phyloP scores from a whole-genome alignment of 2,888 invertebrate genomes.

The Creontiades dilutus region DNA sequence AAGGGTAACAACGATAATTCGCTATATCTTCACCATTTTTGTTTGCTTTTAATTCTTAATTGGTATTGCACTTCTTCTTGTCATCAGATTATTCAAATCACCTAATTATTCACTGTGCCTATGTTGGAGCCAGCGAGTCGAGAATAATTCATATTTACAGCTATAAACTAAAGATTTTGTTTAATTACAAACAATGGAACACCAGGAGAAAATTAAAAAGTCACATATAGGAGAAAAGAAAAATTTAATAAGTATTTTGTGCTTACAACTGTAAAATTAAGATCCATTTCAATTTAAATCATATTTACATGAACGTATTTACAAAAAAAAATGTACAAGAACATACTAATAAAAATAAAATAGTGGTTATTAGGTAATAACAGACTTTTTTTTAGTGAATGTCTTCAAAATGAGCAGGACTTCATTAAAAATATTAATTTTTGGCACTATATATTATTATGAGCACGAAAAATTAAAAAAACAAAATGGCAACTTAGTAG shows the following conservation, averaged over 20 bases:
- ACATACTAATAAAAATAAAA: not conserved
- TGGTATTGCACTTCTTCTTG: too few species aligned
- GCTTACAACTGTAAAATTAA: not conserved
- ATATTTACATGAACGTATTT: not conserved
- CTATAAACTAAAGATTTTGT: too few species aligned
- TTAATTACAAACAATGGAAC: too few species aligned
- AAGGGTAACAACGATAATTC: too few species aligned
- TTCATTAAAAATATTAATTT: slow-evolving; percentile 11
- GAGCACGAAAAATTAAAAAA: slow-evolving; percentile 11
- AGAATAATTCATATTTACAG: too few species aligned
- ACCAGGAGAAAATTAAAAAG: not conserved
- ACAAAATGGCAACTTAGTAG: not conserved
- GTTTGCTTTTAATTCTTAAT: too few species aligned
- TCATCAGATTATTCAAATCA: too few species aligned
- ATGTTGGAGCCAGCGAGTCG: too few species aligned
- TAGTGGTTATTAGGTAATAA: not conserved
- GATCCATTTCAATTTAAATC: not conserved
- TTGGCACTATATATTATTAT: slow-evolving; percentile 10
- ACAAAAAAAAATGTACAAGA: not conserved
- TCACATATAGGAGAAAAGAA: not conserved
- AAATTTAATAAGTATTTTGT: not conserved
- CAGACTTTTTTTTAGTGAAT: not conserved
- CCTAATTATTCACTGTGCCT: too few species aligned
- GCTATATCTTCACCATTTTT: too few species aligned
- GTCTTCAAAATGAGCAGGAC: slow-evolving; percentile 12